phyloP scores from a whole-genome alignment of 2,888 invertebrate genomes.

The Stenotaenia linearis region DNA sequence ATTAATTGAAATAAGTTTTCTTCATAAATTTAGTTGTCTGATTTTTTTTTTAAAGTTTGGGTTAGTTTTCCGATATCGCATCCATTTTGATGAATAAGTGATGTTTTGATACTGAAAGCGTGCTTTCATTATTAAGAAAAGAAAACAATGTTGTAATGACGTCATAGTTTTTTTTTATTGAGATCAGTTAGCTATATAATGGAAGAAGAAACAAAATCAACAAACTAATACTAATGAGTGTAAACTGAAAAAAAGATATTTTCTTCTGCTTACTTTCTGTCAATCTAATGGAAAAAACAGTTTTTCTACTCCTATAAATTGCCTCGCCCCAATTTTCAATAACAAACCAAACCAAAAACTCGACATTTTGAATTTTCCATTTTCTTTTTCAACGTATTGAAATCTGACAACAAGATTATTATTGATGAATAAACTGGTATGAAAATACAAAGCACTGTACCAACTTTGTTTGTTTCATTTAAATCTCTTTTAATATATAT shows the following conservation, averaged over 20 bases:
- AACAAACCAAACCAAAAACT: not conserved
- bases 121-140: not conserved
- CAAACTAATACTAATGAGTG: not conserved
- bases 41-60: not conserved
- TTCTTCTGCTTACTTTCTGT: too few relatives aligned
- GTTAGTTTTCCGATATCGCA: too few relatives aligned
- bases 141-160: not conserved
- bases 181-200: not conserved
- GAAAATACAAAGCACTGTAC: not conserved
- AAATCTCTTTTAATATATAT: not conserved
- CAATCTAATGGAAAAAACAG: too few relatives aligned
- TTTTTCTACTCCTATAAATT: too few relatives aligned
- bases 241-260: not conserved
- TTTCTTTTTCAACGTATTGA: not conserved
- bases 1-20: too few relatives aligned
- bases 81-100: too few relatives aligned
- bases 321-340: not conserved
- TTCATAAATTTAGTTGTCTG: not conserved
- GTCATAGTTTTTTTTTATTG: not conserved
- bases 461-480: not conserved
- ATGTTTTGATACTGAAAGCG: too few relatives aligned
- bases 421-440: not conserved
- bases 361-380: not conserved
- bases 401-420: not conserved
- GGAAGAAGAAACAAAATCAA: not conserved